Evolutionary conservation across 2,113 vertebrate genomes (phyloP).

Genomic region (Oriolus oriolus): DNA sequence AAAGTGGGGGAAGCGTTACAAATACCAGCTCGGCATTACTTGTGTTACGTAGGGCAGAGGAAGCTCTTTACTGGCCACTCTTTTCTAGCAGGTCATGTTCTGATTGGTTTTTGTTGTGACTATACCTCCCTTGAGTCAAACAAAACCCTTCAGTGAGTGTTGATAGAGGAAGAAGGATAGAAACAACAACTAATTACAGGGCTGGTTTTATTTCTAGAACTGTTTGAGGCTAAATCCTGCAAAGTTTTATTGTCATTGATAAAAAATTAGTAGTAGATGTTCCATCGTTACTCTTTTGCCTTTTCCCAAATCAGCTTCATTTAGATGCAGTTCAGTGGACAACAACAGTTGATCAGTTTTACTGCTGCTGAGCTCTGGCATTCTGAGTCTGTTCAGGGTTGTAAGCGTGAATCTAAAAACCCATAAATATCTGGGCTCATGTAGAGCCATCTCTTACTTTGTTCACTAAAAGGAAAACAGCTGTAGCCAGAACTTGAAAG

Average conservation of each 20-base stretch:
- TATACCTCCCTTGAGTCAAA: background rate
- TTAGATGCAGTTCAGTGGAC: background rate
- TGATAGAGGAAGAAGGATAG: background rate
- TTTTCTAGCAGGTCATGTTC: background rate
- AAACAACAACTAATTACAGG: background rate
- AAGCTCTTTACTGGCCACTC: background rate
- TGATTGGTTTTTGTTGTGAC: background rate
- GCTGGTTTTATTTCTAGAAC: background rate
- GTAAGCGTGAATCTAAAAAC: background rate
- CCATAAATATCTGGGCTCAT: rapidly evolving
- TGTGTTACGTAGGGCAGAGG: rapidly evolving
- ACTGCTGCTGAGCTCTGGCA: background rate
- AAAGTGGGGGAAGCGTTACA: background rate
- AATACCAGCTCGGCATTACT: rapidly evolving
- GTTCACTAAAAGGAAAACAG: background rate
- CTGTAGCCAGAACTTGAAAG: background rate
- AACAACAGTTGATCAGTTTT: background rate
- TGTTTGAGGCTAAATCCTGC: background rate
- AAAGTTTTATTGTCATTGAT: background rate
- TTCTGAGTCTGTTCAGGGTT: background rate
- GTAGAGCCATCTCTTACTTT: background rate
- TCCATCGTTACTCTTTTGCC: background rate
- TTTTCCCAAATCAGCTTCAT: background rate
- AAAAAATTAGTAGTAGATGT: background rate
- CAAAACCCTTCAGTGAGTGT: background rate